Percentiles rank a stretch among this genome's conserved stretches.
phyloP scores from a whole-genome alignment of 1,140 invertebrate genomes.

The Rhopalosiphum padi region DNA sequence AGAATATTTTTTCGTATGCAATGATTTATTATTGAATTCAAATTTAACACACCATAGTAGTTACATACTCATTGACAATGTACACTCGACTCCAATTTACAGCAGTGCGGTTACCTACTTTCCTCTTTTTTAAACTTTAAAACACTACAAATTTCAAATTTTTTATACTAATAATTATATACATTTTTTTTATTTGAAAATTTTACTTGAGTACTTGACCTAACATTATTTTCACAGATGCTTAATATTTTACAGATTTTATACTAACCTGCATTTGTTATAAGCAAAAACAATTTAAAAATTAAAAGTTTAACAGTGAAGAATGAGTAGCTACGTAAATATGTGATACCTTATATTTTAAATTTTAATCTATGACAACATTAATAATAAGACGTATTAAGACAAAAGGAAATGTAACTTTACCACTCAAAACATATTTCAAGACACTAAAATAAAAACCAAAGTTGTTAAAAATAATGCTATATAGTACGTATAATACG shows the following conservation, averaged over 20 bases:
- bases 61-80: no score
- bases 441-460: no score
- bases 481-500: no score
- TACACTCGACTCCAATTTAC: no score
- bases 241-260: constrained; percentile 7
- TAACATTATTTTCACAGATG: constrained; percentile 4
- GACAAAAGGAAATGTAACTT: not conserved
- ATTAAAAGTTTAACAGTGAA: not conserved
- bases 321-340: not conserved
- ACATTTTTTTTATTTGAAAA: not conserved
- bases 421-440: not conserved
- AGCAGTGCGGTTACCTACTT: no score
- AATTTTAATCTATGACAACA: not conserved
- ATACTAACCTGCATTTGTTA: not conserved
- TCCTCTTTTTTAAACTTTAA: not conserved
- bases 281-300: not conserved
- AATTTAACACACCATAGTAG: no score
- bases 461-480: no score
- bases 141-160: not conserved
- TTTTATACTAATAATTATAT: constrained; percentile 20
- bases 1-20: no score
- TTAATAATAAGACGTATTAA: not conserved
- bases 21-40: no score
- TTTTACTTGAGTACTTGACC: not conserved
- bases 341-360: not conserved